Conservation (phyloP, 2,888 invertebrate genomes). For the Venusia cambrica region DNA sequence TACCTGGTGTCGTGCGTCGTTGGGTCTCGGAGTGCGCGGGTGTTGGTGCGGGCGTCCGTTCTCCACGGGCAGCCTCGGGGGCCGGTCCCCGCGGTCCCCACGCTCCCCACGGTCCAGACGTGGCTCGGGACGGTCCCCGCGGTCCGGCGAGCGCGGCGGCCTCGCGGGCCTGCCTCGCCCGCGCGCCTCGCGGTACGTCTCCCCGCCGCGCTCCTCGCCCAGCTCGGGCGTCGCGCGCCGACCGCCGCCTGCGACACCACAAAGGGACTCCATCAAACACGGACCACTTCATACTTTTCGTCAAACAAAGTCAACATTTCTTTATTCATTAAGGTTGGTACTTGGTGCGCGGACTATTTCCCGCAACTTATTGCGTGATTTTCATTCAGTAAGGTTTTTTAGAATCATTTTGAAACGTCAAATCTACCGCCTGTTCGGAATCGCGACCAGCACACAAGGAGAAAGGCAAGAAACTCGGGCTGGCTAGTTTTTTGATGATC, state of each 20-base stretch:
- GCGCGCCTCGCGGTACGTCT: constrained; percentile 22
- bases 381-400: too few species aligned
- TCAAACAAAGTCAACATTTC: too few species aligned
- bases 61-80: constrained; percentile 54
- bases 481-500: too few species aligned
- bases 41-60: constrained; percentile 57
- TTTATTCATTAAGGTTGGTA: too few species aligned
- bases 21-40: constrained; percentile 36
- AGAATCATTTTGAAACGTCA: too few species aligned
- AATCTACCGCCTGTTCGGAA: too few species aligned
- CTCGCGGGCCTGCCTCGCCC: constrained; percentile 28
- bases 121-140: constrained; percentile 31
- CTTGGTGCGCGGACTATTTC: too few species aligned
- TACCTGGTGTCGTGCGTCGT: constrained; percentile 28
- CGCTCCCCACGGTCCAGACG: constrained; percentile 43
- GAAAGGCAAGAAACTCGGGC: too few species aligned
- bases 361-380: too few species aligned
- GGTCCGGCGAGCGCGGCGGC: constrained; percentile 36
- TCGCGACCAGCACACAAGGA: too few species aligned
- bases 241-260: constrained; percentile 38
- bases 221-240: constrained; percentile 86
- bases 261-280: too few species aligned
- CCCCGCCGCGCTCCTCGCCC: constrained; percentile 82
- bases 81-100: constrained; percentile 32
- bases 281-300: too few species aligned